phyloP scores from a whole-genome alignment of 2,113 vertebrate genomes.

The Piaya cayana region DNA sequence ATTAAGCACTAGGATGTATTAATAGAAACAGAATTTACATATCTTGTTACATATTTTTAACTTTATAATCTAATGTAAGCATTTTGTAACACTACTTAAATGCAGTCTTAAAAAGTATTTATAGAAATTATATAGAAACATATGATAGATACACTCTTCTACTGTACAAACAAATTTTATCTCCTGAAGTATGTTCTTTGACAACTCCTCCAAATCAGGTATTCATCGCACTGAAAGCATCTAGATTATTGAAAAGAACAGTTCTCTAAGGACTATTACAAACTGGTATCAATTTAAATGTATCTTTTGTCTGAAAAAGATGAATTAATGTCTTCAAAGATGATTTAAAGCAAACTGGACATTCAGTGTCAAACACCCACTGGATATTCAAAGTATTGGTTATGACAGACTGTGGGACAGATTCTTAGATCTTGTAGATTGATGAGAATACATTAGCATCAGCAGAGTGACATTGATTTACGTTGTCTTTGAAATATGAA shows the following conservation, averaged over 20 bases:
- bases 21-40: background rate
- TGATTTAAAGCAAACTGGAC: background rate
- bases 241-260: background rate
- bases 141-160: background rate
- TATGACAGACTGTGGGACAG: background rate
- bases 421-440: background rate
- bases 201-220: background rate
- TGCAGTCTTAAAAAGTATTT: background rate
- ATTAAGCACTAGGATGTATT: background rate
- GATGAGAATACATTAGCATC: background rate
- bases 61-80: background rate
- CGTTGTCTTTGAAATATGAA: background rate
- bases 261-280: background rate
- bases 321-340: background rate
- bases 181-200: background rate
- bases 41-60: background rate
- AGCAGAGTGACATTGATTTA: background rate
- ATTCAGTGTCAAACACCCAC: background rate
- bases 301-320: background rate
- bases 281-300: background rate
- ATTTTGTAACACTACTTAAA: background rate
- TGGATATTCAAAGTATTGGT: background rate
- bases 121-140: background rate
- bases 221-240: background rate
- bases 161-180: background rate